These are phyloP conservation scores for Sarotherodon lohbergeri DNA, from an alignment of 2,113 vertebrate species.

Conservation along the genomic window DNA sequence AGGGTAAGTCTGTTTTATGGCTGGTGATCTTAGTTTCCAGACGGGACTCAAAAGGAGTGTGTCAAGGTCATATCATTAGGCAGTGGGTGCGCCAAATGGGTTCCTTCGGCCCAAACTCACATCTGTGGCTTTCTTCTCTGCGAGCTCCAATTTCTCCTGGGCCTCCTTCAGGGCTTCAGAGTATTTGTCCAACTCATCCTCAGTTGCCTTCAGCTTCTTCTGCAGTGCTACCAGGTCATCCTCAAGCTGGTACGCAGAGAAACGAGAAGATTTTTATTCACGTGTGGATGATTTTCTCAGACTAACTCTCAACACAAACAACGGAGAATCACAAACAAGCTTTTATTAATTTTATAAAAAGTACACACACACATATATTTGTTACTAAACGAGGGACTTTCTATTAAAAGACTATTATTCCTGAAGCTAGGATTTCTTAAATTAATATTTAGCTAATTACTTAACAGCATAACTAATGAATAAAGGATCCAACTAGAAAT, in stretches of 20 bases:
- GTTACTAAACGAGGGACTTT: not conserved
- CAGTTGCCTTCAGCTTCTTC: slow-evolving; percentile 97
- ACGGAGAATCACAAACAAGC: not conserved
- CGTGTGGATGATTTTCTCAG: not conserved
- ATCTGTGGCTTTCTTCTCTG: slow-evolving; percentile 96
- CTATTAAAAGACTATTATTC: not conserved
- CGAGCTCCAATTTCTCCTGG: slow-evolving; percentile 98
- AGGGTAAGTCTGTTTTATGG: not conserved
- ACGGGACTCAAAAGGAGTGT: not conserved
- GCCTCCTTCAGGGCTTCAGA: slow-evolving; percentile 98
- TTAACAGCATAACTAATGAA: not conserved
- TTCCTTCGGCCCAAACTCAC: slow-evolving; percentile 76
- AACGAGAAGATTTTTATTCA: slow-evolving; percentile 53
- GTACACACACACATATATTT: not conserved
- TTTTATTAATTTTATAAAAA: not conserved
- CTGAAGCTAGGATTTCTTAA: not conserved
- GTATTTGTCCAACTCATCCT: slow-evolving; percentile 99
- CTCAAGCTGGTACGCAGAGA: slow-evolving; percentile 82
- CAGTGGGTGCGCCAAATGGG: not conserved
- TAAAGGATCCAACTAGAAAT: not conserved
- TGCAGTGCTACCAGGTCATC: slow-evolving; percentile 93
- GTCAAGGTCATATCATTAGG: not conserved
- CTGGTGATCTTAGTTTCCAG: not conserved
- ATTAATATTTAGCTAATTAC: not conserved
- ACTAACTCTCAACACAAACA: not conserved